phyloP scores from a whole-genome alignment of 2,888 invertebrate species.

The Brachyptera putata region DNA sequence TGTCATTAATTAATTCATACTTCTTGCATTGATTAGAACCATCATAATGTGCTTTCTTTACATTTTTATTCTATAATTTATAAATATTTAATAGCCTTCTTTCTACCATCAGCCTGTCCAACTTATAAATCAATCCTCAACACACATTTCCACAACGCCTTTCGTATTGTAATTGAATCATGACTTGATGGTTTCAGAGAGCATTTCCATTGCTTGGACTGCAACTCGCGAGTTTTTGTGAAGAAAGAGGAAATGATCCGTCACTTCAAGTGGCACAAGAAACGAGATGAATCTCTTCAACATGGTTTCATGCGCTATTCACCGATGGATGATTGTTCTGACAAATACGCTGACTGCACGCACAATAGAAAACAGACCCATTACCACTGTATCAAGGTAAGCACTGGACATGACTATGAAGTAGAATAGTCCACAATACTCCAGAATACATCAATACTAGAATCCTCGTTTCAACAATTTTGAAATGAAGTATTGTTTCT shows the following conservation, averaged over 20 bases:
- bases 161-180: too few species aligned
- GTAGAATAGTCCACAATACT: too few species aligned
- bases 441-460: neutral
- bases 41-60: too few species aligned
- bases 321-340: constrained; percentile 90
- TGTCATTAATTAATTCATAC: too few species aligned
- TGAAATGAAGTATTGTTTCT: neutral
- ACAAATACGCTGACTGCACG: constrained; percentile 77
- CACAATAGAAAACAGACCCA: constrained; percentile 94
- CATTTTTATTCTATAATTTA: too few species aligned
- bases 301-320: constrained; percentile 95
- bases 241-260: constrained; percentile 99
- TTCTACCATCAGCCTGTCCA: too few species aligned
- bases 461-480: neutral
- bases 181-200: too few species aligned
- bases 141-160: too few species aligned
- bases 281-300: constrained; percentile 92
- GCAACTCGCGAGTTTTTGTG: constrained; percentile 80
- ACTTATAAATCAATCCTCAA: too few species aligned
- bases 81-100: too few species aligned
- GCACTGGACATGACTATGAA: too few species aligned
- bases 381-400: constrained; percentile 92
- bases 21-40: too few species aligned
- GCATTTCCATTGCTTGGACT: constrained; percentile 90
- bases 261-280: constrained; percentile 99